A percentile compares a stretch with the other conserved stretches of the same genome.
Conservation (phyloP, 2,113 vertebrate genomes). For the Ascaphus truei region DNA sequence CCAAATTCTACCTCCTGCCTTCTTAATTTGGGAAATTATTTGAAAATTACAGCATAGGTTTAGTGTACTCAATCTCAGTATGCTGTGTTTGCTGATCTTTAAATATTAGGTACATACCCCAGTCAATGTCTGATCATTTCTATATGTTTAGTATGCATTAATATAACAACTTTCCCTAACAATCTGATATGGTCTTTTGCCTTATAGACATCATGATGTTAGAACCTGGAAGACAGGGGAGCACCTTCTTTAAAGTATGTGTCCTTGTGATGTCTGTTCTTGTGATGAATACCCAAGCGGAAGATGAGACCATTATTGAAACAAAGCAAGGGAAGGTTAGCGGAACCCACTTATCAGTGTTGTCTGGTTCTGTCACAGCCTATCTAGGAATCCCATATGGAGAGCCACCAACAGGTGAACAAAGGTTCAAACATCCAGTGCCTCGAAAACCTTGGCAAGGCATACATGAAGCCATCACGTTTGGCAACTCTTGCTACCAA, state of each 20-base stretch:
- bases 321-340: constrained; percentile 55
- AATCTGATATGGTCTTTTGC: too few species aligned
- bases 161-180: too few species aligned
- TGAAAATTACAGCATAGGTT: too few species aligned
- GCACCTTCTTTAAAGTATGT: neutral
- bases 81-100: too few species aligned
- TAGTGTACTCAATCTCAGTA: too few species aligned
- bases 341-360: constrained; percentile 47
- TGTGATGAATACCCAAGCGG: neutral
- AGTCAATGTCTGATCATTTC: too few species aligned
- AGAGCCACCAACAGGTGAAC: constrained; percentile 19
- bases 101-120: too few species aligned
- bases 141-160: too few species aligned
- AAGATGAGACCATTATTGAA: constrained; percentile 46
- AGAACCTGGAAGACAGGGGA: too few species aligned
- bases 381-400: constrained; percentile 42
- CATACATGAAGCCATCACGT: constrained; percentile 20
- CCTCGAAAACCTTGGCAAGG: constrained; percentile 36
- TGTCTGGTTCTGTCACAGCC: constrained; percentile 19
- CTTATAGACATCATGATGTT: too few species aligned
- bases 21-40: too few species aligned
- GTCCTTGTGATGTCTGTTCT: neutral
- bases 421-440: constrained; percentile 37
- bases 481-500: constrained; percentile 31
- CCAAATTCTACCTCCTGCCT: too few species aligned